phyloP scores from a whole-genome alignment of 2,113 vertebrate species.

The Paralichthys olivaceus region DNA sequence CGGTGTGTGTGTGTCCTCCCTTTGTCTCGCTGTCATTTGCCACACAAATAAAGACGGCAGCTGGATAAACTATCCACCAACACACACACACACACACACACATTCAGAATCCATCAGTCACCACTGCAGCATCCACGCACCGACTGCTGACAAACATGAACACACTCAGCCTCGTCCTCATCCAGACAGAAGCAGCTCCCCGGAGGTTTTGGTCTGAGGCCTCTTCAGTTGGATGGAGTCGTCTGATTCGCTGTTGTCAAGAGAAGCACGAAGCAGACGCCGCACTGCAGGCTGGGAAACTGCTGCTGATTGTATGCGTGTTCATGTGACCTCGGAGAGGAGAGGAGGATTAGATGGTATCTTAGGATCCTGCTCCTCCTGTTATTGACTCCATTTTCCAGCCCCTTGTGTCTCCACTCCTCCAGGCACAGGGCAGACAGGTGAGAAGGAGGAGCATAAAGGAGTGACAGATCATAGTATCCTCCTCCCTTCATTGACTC shows the following conservation, averaged over 20 bases:
- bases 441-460: background rate
- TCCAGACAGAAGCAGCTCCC: background rate
- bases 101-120: background rate
- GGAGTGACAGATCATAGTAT: background rate
- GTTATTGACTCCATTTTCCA: conserved; percentile 57
- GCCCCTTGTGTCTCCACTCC: conserved; percentile 18
- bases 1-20: background rate
- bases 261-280: no score
- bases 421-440: conserved; percentile 6
- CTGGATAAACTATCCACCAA: no score
- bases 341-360: conserved; percentile 30
- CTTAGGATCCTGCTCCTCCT: conserved; percentile 45
- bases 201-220: background rate
- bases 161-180: no score
- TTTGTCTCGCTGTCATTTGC: background rate
- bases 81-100: background rate
- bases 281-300: no score
- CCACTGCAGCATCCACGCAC: no score
- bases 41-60: background rate
- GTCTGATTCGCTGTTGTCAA: no score
- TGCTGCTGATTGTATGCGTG: no score
- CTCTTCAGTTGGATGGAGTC: no score
- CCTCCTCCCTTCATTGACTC: background rate
- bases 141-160: no score
- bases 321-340: no score